A percentile compares a stretch with the other conserved stretches of the same genome.
Evolutionary conservation across 2,797 vertebrate species (phyloP).

Genomic region (Trachurus trachurus): DNA sequence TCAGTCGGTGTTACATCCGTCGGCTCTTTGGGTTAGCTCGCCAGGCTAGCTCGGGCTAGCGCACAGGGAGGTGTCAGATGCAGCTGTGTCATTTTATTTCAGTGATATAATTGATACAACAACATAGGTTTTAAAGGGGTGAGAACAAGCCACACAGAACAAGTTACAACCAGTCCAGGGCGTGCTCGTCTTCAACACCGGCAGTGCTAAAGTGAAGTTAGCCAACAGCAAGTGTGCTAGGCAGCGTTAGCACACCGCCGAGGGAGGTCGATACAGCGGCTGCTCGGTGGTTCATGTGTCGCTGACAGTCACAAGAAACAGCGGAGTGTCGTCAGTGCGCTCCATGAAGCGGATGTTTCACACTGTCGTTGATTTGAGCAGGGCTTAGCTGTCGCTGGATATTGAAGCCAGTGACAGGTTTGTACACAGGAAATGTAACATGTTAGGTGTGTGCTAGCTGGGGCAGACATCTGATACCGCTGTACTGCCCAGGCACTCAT

Average conservation of each 20-base stretch:
- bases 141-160: too few species aligned
- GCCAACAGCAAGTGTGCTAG: conserved; percentile 32
- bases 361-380: not conserved
- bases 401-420: not conserved
- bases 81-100: not conserved
- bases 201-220: not conserved
- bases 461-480: not conserved
- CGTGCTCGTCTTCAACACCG: conserved; percentile 10
- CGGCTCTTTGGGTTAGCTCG: conserved; percentile 35
- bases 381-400: not conserved
- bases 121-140: too few species aligned
- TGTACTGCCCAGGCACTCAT: not conserved
- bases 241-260: conserved; percentile 13
- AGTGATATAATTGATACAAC: rapidly evolving
- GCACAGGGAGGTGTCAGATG: not conserved
- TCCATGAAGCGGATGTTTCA: not conserved
- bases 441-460: not conserved
- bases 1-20: conserved; percentile 58
- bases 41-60: conserved; percentile 35
- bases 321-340: not conserved
- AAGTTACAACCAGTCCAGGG: not conserved
- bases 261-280: not conserved
- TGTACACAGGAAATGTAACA: too few species aligned
- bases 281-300: conserved; percentile 27
- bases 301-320: conserved; percentile 35